phyloP scores from a whole-genome alignment of 2,113 vertebrate genomes.

The Clarias gariepinus region DNA sequence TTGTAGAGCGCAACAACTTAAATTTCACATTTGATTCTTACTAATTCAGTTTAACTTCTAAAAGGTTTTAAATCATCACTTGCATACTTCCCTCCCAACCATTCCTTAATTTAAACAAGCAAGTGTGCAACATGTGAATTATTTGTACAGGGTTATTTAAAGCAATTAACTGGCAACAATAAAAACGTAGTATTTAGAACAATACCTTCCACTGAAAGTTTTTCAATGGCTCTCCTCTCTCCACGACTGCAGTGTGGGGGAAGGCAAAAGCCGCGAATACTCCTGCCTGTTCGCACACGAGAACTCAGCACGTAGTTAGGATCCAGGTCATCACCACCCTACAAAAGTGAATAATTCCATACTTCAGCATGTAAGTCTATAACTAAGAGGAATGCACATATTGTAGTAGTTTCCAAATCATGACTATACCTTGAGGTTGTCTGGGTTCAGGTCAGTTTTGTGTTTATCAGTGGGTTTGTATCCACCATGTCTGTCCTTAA shows the following conservation, averaged over 20 bases:
- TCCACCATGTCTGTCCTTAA: constrained; percentile 90
- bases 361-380: neutral
- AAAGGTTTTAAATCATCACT: neutral
- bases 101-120: neutral
- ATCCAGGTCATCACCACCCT: constrained; percentile 96
- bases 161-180: neutral
- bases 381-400: neutral
- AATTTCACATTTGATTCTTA: neutral
- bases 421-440: constrained; percentile 81
- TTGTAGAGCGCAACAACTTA: neutral
- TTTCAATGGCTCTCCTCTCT: constrained; percentile 89
- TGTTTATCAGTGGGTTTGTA: constrained; percentile 94
- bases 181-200: too few species aligned
- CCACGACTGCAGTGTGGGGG: constrained; percentile 95
- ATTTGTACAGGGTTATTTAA: too few species aligned
- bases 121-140: neutral
- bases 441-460: constrained; percentile 90
- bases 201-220: constrained; percentile 89
- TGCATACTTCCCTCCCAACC: neutral
- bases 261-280: constrained; percentile 90
- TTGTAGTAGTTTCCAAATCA: neutral
- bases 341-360: neutral
- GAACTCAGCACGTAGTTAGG: constrained; percentile 93
- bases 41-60: neutral
- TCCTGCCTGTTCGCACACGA: constrained; percentile 94